phyloP scores from a whole-genome alignment of 2,888 invertebrate species.

The Arrhopalites spinosus region DNA sequence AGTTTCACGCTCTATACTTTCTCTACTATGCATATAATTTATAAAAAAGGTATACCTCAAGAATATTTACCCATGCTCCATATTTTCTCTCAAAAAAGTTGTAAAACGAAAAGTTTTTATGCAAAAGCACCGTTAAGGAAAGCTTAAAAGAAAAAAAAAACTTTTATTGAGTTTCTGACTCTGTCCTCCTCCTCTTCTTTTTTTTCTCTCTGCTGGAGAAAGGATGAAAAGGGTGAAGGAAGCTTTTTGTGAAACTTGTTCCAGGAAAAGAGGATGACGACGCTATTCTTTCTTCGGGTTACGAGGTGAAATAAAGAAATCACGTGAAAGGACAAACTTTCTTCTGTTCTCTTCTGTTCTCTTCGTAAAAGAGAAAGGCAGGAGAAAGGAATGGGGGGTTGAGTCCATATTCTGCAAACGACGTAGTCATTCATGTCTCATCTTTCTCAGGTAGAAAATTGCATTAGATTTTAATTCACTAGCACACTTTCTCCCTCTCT shows the following conservation, averaged over 20 bases:
- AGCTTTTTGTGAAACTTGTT: neutral
- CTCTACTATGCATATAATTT: neutral
- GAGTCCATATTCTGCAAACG: neutral
- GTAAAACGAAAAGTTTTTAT: slow-evolving; percentile 13
- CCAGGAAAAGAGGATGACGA: too few relatives aligned
- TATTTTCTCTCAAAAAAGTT: slow-evolving; percentile 1
- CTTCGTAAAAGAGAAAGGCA: neutral
- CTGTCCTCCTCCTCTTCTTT: neutral
- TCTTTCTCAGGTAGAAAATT: neutral
- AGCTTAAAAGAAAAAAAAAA: slow-evolving; percentile 20
- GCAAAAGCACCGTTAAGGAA: neutral
- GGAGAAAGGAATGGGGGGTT: neutral
- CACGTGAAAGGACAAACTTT: neutral
- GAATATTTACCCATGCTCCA: neutral
- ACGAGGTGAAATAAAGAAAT: slow-evolving; percentile 3
- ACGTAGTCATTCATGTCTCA: neutral
- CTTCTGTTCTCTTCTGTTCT: too few relatives aligned
- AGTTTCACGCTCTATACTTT: neutral
- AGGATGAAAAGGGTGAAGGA: neutral
- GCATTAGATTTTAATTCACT: neutral
- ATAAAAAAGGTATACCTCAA: too few relatives aligned
- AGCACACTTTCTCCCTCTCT: neutral
- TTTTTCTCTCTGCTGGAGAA: neutral
- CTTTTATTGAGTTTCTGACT: slow-evolving; percentile 22
- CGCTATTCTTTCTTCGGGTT: neutral